Percentiles rank a stretch among this genome's conserved stretches.
phyloP scores from a whole-genome alignment of 64 coral and sea anemone species.

The Exaiptasia diaphana region DNA sequence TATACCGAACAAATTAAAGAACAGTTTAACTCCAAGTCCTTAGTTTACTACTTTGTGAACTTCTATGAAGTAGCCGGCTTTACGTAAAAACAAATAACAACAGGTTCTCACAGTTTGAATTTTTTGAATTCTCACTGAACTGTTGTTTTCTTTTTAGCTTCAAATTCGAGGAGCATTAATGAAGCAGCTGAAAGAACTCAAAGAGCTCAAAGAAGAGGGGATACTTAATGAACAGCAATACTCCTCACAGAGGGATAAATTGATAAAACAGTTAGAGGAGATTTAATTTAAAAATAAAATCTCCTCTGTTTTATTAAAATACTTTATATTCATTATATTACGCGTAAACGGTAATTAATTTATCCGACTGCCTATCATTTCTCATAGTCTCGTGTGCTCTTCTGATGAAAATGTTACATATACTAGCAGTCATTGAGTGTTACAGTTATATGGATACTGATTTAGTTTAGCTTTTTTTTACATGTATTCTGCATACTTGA shows the following conservation, averaged over 20 bases:
- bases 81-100: too few species aligned
- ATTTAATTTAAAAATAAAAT: neutral
- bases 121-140: too few species aligned
- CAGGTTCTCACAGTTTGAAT: too few species aligned
- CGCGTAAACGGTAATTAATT: neutral
- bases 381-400: neutral
- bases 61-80: too few species aligned
- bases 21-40: too few species aligned
- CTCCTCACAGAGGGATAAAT: neutral
- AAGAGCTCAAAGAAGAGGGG: conserved; percentile 18
- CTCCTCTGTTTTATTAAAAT: neutral
- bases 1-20: too few species aligned
- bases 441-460: neutral
- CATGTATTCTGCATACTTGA: neutral
- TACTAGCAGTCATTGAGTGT: neutral
- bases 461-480: neutral
- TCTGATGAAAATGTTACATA: neutral
- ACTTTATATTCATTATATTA: neutral
- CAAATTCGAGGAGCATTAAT: neutral
- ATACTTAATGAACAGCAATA: neutral
- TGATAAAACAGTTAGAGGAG: neutral
- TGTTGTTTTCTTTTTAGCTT: conserved; percentile 7
- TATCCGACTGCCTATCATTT: neutral
- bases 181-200: conserved; percentile 18
- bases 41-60: too few species aligned